Evolutionary conservation across 2,888 invertebrate genomes (phyloP).

Genomic region (Spisula solida): DNA sequence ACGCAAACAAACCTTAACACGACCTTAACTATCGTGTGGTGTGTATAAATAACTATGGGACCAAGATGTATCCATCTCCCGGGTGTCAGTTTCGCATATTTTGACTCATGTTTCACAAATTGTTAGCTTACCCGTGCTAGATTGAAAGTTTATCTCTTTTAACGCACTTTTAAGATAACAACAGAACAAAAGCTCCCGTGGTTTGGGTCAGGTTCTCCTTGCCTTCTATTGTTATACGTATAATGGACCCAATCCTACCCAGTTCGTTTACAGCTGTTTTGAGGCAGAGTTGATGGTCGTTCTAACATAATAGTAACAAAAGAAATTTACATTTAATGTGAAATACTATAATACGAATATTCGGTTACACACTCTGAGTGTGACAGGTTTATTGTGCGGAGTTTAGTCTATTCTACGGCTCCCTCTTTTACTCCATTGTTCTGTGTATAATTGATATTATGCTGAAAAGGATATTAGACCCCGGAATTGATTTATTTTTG

Average conservation of each 20-base stretch:
- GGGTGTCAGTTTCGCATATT: slow-evolving; percentile 30
- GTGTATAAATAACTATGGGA: neutral
- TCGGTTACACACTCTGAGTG: slow-evolving; percentile 57
- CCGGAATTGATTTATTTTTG: slow-evolving; percentile 67
- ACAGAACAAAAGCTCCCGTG: slow-evolving; percentile 62
- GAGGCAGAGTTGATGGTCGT: slow-evolving; percentile 47
- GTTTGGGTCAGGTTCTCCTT: slow-evolving; percentile 68
- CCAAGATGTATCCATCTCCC: neutral
- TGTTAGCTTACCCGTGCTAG: slow-evolving; percentile 41
- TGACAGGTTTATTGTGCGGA: slow-evolving; percentile 72
- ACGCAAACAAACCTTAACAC: slow-evolving; percentile 14
- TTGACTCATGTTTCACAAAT: slow-evolving; percentile 44
- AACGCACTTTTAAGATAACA: slow-evolving; percentile 67
- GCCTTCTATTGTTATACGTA: slow-evolving; percentile 60
- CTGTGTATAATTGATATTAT: slow-evolving; percentile 68
- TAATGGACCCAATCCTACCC: slow-evolving; percentile 60
- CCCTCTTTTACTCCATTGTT: slow-evolving; percentile 61
- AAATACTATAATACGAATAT: slow-evolving; percentile 65
- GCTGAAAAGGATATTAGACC: slow-evolving; percentile 59
- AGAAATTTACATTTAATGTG: slow-evolving; percentile 76
- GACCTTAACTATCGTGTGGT: neutral
- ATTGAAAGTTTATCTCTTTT: slow-evolving; percentile 65
- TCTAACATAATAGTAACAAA: slow-evolving; percentile 70
- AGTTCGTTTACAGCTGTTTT: slow-evolving; percentile 70
- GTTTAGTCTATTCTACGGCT: slow-evolving; percentile 65